These are phyloP conservation scores for Molossus alvarezi DNA, from an alignment of 2,797 vertebrate genomes.

Conservation along the genomic window DNA sequence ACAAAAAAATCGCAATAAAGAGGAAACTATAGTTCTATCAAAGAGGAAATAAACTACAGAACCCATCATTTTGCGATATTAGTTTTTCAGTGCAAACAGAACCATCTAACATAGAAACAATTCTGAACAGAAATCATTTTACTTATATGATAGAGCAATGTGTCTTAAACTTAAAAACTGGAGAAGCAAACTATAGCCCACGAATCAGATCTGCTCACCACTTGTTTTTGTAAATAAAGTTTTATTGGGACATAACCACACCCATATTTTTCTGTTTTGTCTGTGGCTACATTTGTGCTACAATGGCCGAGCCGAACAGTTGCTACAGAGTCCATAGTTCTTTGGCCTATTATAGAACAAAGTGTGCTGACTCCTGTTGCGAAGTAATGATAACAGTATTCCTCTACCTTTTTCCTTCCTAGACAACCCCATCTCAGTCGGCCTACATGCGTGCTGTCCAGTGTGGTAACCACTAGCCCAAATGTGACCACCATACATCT, in stretches of 20 bases:
- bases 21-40: slow-evolving; percentile 51
- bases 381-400: neutral
- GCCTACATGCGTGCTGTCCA: neutral
- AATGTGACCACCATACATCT: neutral
- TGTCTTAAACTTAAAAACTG: slow-evolving; percentile 59
- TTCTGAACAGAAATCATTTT: slow-evolving; percentile 52
- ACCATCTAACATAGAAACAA: slow-evolving; percentile 25
- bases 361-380: neutral
- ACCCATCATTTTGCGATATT: neutral
- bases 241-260: slow-evolving; percentile 29
- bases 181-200: neutral
- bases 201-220: neutral
- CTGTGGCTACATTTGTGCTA: neutral
- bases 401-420: slow-evolving; percentile 34
- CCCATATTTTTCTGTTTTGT: neutral
- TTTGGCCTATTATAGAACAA: neutral
- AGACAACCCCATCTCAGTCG: neutral
- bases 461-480: neutral
- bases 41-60: slow-evolving; percentile 46
- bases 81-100: slow-evolving; percentile 54
- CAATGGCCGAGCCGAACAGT: neutral
- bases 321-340: neutral
- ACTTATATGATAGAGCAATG: neutral
- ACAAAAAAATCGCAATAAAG: slow-evolving; percentile 44
- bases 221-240: slow-evolving; percentile 60